Percentiles rank a stretch among this genome's conserved stretches.
Evolutionary conservation across 2,888 invertebrate genomes (phyloP).

Genomic region (Drosophila acutilabella): DNA sequence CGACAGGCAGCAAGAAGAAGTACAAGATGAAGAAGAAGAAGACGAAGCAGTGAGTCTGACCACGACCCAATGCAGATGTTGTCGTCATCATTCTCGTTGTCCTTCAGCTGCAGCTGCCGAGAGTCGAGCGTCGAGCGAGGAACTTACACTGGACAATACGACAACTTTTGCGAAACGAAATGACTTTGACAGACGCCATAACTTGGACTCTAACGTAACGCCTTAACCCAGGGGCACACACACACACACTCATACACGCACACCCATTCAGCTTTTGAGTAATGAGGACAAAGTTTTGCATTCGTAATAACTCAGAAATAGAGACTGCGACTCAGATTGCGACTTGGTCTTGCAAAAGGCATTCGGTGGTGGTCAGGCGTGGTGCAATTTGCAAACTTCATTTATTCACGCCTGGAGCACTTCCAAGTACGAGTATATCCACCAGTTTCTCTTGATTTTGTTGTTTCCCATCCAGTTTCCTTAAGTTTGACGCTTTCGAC

Average conservation of each 20-base stretch:
- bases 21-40: background rate
- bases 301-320: constrained; percentile 66
- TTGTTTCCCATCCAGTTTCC: constrained; percentile 65
- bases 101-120: constrained; percentile 69
- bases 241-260: constrained; percentile 20
- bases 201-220: constrained; percentile 74
- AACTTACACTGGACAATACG: constrained; percentile 72
- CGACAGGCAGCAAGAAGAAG: constrained; percentile 32
- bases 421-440: constrained; percentile 45
- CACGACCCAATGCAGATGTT: constrained; percentile 74
- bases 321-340: constrained; percentile 31
- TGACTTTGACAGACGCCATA: constrained; percentile 81
- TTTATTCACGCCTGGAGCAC: constrained; percentile 78
- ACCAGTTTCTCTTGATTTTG: constrained; percentile 31
- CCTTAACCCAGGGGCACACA: constrained; percentile 72
- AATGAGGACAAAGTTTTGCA: constrained; percentile 81
- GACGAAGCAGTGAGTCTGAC: constrained; percentile 56
- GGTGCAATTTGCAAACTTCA: constrained; percentile 81
- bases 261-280: constrained; percentile 53
- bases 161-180: constrained; percentile 70
- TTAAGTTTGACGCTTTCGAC: constrained; percentile 75
- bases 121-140: constrained; percentile 1
- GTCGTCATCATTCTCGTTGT: constrained; percentile 73
- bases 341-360: constrained; percentile 42
- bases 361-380: constrained; percentile 77